Conservation (phyloP, 1,140 invertebrate genomes). For the Tetramorium alpestre region DNA sequence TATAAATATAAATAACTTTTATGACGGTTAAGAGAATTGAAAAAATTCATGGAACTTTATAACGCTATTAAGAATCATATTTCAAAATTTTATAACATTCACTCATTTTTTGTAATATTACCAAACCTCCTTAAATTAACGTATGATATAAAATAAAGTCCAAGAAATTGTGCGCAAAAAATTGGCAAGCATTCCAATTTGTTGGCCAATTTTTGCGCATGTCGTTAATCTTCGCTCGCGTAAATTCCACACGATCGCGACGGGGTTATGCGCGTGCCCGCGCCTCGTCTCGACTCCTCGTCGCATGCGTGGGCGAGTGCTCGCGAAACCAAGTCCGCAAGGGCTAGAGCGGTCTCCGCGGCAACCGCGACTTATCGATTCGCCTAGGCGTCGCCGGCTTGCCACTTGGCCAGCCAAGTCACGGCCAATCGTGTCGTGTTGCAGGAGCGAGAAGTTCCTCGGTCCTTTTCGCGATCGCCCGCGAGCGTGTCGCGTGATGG, state of each 20-base stretch:
- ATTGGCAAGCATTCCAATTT: no score
- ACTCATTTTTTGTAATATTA: no score
- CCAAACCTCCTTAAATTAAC: no score
- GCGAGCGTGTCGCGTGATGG: not conserved
- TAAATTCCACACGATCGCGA: not conserved
- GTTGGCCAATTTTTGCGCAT: no score
- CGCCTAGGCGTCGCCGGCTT: slow-evolving; percentile 5
- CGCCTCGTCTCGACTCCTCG: not conserved
- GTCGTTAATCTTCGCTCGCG: no score
- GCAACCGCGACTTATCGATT: slow-evolving; percentile 54
- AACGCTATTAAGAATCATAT: no score
- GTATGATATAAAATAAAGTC: no score
- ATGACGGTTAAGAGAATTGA: no score
- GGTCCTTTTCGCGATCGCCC: not conserved
- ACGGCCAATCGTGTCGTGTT: not conserved
- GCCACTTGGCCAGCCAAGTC: not conserved
- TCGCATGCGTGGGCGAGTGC: slow-evolving; percentile 33
- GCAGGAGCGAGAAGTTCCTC: not conserved
- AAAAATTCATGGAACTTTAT: no score
- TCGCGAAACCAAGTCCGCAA: not conserved
- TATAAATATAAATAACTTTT: no score
- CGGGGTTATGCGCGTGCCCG: not conserved
- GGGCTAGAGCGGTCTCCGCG: slow-evolving; percentile 32
- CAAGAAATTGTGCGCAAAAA: no score
- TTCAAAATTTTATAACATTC: no score